These are phyloP conservation scores for Gopherus evgoodei DNA, from an alignment of 2,113 vertebrate genomes.

Conservation along the genomic window DNA sequence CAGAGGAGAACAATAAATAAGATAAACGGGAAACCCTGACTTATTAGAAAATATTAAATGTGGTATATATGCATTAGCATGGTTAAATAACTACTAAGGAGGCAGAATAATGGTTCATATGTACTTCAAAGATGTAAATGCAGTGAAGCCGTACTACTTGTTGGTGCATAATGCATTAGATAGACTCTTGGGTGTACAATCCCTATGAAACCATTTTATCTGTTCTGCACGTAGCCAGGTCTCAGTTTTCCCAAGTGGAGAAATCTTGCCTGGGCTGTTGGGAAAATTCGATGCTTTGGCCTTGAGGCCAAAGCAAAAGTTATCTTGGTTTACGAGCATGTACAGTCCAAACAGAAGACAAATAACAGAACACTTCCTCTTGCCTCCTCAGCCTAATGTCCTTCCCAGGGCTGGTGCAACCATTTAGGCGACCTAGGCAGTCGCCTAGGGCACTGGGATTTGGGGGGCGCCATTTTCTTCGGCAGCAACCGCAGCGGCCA, in stretches of 20 bases:
- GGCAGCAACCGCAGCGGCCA: too few species aligned
- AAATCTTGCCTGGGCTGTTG: neutral
- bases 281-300: neutral
- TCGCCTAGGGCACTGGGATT: too few species aligned
- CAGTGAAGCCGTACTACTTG: conserved; percentile 6
- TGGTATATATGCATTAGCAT: conserved; percentile 55
- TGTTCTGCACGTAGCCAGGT: neutral
- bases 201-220: conserved; percentile 13
- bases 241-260: neutral
- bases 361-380: neutral
- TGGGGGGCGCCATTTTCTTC: too few species aligned
- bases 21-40: neutral
- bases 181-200: conserved; percentile 18
- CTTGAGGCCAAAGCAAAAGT: neutral
- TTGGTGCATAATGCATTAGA: conserved; percentile 16
- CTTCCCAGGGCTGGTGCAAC: neutral
- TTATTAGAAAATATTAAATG: conserved; percentile 40
- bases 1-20: neutral
- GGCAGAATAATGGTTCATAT: neutral
- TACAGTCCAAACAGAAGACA: neutral
- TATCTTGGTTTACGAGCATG: neutral
- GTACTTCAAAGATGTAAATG: conserved; percentile 33
- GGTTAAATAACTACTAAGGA: conserved; percentile 18
- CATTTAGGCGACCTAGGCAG: too few species aligned
- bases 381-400: neutral